These are phyloP conservation scores for Spilosoma lubricipeda DNA, from an alignment of 2,888 invertebrate species.

Conservation along the genomic window DNA sequence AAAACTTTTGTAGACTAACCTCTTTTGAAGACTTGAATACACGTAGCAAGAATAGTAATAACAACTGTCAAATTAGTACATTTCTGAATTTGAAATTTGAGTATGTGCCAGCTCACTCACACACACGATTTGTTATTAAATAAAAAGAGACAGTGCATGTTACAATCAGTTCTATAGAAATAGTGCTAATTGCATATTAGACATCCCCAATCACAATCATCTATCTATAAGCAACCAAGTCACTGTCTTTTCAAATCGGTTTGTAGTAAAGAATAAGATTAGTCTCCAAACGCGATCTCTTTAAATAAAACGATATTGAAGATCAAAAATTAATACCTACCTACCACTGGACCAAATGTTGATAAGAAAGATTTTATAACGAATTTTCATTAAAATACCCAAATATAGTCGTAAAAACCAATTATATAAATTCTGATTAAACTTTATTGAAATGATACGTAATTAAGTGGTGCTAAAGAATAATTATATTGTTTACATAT, in stretches of 20 bases:
- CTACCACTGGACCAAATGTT: conserved; percentile 10
- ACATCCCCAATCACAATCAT: neutral
- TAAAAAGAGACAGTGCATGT: neutral
- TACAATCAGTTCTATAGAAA: neutral
- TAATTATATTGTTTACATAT: conserved; percentile 6
- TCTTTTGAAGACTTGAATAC: neutral
- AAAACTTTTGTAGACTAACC: neutral
- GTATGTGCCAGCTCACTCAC: neutral
- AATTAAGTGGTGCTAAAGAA: neutral
- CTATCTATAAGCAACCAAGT: neutral
- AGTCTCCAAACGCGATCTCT: neutral
- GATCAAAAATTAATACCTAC: conserved; percentile 16
- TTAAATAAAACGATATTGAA: conserved; percentile 18
- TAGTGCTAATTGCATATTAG: neutral
- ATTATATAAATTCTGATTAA: neutral
- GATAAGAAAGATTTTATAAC: conserved; percentile 2
- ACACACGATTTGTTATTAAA: neutral
- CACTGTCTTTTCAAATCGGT: neutral
- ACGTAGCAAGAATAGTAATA: too few species aligned
- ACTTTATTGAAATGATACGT: conserved; percentile 4
- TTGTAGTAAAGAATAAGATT: neutral
- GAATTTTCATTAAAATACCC: neutral
- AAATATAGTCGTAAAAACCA: neutral
- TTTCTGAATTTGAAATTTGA: neutral
- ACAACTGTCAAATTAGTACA: neutral